Evolutionary conservation across 2,113 vertebrate genomes (phyloP).

Genomic region (Strigops habroptila): DNA sequence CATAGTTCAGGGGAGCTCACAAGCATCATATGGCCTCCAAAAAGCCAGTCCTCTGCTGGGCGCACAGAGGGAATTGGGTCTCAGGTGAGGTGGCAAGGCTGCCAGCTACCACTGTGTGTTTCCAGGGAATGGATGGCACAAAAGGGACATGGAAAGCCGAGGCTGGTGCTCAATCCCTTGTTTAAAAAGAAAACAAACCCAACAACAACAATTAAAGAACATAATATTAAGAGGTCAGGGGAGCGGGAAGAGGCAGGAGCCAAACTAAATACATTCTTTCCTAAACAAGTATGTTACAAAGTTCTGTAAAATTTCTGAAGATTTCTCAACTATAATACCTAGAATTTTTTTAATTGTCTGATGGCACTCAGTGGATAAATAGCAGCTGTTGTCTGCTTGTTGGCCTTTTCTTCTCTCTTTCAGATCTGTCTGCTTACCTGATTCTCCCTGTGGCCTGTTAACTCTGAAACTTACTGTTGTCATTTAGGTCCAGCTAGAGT

Average conservation of each 20-base stretch:
- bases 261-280: neutral
- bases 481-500: neutral
- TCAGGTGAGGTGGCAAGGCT: neutral
- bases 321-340: neutral
- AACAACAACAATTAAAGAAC: neutral
- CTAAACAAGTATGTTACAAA: neutral
- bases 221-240: neutral
- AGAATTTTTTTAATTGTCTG: neutral
- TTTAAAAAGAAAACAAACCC: neutral
- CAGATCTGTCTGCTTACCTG: neutral
- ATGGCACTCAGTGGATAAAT: neutral
- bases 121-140: neutral
- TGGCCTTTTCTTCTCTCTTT: neutral
- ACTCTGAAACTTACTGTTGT: neutral
- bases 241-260: neutral
- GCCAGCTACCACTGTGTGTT: neutral
- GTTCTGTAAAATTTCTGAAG: neutral
- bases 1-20: neutral
- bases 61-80: accelerated
- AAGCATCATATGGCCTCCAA: neutral
- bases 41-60: neutral
- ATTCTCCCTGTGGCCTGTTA: neutral
- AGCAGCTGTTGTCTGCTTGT: neutral
- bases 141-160: neutral
- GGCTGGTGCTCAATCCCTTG: neutral